Base-by-base conservation (phyloP, 1,140 invertebrate genomes). In the Helicorthomorpha holstii region DNA sequence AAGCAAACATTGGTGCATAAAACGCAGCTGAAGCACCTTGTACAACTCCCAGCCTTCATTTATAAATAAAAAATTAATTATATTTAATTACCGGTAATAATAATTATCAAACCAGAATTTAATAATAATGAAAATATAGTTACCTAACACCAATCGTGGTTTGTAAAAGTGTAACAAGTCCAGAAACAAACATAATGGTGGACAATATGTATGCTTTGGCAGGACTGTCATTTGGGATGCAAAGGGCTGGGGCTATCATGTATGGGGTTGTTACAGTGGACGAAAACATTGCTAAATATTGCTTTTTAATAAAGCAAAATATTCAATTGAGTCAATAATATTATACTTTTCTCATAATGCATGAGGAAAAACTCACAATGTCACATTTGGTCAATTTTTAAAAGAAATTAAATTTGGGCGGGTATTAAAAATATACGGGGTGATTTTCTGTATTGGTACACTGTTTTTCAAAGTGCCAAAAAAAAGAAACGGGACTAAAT, bases 131-230 rank as follows among this genome's bases (percentile, higher is more conserved):
- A n/a, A n/a, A n/a, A n/a, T n/a, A n/a, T n/a, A n/a, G n/a, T n/a
- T 63, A 81, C 80, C 80, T 83, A 49, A 82, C 80, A 7, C 88
- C 88, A 65, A 90, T 75, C 0, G 82, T 83, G 2, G 77, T 71
- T 64, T 91, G 87, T 1, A 90, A 54, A 56, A 83, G 77, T 0
- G 88, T 91, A 1, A 85, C 77, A 0, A 92, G 64, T 16, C 86
- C 87, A 26, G 85, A 85, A 2, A 89, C 81, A 60, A 92, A 87
- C 49, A 90, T 85, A 74, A 88, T 86, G 0, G 86, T 89, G 0
- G 82, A 85, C 53, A 90, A 84, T 22, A 93, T 81, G 59, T 86
- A 75, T 54, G 77, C 82, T 46, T 79, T 70, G n/a, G 80, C 75
- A 0, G 83, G 81, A 66, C 86, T 82, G 41, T 80, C 76, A 53